Evolutionary conservation across 1,140 invertebrate species (phyloP).

Genomic region (Aphaenogaster rudis): DNA sequence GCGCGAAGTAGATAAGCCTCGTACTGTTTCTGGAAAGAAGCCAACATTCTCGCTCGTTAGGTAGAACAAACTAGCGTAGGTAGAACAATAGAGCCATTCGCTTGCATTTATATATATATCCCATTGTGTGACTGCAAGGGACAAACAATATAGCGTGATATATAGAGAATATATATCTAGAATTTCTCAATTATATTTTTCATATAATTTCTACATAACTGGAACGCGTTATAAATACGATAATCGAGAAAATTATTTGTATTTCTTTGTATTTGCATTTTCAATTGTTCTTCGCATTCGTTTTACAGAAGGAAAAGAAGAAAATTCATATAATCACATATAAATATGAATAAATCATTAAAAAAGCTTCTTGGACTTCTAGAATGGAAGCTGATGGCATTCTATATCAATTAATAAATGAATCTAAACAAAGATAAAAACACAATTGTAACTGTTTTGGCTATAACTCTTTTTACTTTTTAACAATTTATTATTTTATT

Average conservation of each 20-base stretch:
- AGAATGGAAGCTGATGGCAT: neutral
- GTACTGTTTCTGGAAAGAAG: conserved; percentile 83
- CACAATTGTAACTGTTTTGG: neutral
- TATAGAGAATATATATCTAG: neutral
- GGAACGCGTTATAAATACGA: neutral
- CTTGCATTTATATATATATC: neutral
- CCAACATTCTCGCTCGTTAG: neutral
- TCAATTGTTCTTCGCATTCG: neutral
- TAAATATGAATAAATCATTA: neutral
- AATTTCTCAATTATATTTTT: neutral
- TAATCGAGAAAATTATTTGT: neutral
- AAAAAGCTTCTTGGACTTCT: neutral
- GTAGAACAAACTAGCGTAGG: neutral
- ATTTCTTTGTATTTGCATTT: neutral
- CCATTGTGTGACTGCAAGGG: neutral
- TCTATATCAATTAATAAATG: neutral
- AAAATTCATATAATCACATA: neutral
- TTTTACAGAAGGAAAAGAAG: neutral
- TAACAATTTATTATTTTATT: neutral
- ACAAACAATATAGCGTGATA: neutral
- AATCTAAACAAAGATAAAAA: neutral
- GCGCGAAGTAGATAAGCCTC: conserved; percentile 79
- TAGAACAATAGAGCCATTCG: neutral
- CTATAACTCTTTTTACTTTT: neutral
- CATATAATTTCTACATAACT: neutral